Conservation (phyloP, 2,888 invertebrate genomes). For the Morpho deidamia region DNA sequence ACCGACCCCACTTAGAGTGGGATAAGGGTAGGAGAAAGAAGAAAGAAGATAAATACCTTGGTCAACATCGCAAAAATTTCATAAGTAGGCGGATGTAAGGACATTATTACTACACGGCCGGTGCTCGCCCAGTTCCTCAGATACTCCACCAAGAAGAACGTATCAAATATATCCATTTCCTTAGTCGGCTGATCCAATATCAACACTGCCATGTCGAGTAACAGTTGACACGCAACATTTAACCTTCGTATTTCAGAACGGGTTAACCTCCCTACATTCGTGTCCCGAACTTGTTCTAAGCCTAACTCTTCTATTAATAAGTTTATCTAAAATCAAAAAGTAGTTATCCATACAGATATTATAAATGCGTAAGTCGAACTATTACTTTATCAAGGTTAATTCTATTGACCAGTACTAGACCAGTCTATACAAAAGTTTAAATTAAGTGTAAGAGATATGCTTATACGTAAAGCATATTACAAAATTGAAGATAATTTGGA, state of each 20-base stretch:
- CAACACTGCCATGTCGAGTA: constrained; percentile 91
- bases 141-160: constrained; percentile 96
- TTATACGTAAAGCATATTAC: no score
- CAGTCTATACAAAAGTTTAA: no score
- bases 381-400: no score
- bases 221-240: constrained; percentile 92
- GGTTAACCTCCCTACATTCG: constrained; percentile 90
- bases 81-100: constrained; percentile 95
- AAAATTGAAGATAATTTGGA: no score
- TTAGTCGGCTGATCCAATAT: constrained; percentile 92
- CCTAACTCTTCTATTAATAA: constrained; percentile 94
- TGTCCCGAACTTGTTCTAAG: constrained; percentile 91
- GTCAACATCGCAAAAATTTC: constrained; percentile 97
- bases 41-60: constrained; percentile 76
- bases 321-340: constrained; percentile 81
- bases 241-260: constrained; percentile 92
- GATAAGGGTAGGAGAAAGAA: no score
- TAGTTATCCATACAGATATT: no score
- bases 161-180: constrained; percentile 96
- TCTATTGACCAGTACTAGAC: no score
- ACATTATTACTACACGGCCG: constrained; percentile 91
- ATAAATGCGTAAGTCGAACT: no score
- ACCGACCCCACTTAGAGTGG: no score
- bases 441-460: no score
- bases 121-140: constrained; percentile 92